Conservation (phyloP, 1,140 invertebrate species). For the Brachionus manjavacas region DNA sequence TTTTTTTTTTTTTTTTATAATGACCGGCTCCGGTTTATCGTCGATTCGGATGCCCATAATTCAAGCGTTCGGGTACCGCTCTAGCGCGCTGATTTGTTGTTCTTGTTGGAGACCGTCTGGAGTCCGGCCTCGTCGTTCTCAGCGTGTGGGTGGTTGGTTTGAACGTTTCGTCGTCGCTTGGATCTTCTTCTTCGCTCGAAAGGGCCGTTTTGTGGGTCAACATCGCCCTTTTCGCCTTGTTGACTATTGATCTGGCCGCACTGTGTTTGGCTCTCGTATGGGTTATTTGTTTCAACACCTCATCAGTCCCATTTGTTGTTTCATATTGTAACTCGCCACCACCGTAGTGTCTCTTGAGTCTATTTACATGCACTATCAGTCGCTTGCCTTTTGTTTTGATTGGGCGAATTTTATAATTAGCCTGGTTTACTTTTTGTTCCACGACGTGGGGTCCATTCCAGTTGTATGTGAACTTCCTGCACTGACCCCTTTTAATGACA, state of each 20-base stretch:
- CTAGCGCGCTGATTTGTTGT: background rate
- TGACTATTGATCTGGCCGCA: too few relatives aligned
- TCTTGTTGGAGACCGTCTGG: background rate
- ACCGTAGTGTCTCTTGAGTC: background rate
- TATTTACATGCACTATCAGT: background rate
- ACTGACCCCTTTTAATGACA: background rate
- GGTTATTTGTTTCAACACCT: too few relatives aligned
- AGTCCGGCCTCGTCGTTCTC: background rate
- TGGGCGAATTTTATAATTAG: background rate
- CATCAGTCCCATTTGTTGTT: too few relatives aligned
- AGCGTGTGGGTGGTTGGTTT: too few relatives aligned
- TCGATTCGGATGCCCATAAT: background rate
- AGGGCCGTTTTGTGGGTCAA: too few relatives aligned
- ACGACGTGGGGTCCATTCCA: background rate
- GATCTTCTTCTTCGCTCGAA: too few relatives aligned
- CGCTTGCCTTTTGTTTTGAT: background rate
- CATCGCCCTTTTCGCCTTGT: too few relatives aligned
- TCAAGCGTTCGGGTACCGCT: background rate
- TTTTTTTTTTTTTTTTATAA: background rate
- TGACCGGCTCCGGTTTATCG: background rate
- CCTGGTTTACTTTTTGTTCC: constrained; percentile 1
- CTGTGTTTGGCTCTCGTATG: too few relatives aligned
- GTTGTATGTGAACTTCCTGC: background rate
- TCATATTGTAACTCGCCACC: background rate
- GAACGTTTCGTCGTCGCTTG: too few relatives aligned